Conservation (phyloP, 2,113 vertebrate species). For the Telmatochromis sp. region DNA sequence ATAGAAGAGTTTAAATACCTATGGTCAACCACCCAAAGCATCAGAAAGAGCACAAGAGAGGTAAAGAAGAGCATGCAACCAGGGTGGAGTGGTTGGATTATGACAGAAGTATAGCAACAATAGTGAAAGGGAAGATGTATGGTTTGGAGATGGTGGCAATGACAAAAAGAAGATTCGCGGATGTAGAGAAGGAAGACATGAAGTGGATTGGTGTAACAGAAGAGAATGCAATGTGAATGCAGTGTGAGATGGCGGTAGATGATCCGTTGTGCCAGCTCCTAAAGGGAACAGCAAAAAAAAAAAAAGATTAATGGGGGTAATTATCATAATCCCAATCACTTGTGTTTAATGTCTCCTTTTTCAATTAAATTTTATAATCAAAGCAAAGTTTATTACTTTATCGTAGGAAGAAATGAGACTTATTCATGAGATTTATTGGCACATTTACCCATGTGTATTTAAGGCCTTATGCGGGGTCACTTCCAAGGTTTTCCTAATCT, state of each 20-base stretch:
- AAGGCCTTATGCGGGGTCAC: slow-evolving; percentile 39
- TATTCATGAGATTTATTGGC: neutral
- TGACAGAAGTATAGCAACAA: neutral
- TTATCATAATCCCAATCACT: neutral
- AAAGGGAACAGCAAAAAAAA: neutral
- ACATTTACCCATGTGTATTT: neutral
- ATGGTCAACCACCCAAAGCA: neutral
- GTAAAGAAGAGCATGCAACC: neutral
- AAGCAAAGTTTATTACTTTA: neutral
- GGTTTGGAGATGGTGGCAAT: neutral
- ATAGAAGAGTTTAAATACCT: neutral
- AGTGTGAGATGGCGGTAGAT: neutral
- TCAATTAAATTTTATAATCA: neutral
- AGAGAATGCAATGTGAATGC: too few species aligned
- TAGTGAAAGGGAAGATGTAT: neutral
- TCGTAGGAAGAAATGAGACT: neutral
- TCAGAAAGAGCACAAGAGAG: neutral
- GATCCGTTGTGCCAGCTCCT: neutral
- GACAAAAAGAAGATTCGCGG: neutral
- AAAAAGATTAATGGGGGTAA: neutral
- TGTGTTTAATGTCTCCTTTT: neutral
- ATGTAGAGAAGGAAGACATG: neutral
- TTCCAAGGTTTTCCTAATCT: slow-evolving; percentile 38
- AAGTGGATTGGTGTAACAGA: neutral
- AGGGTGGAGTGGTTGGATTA: neutral